Conservation (phyloP, 2,113 vertebrate species). For the Clarias macrocephalus region DNA sequence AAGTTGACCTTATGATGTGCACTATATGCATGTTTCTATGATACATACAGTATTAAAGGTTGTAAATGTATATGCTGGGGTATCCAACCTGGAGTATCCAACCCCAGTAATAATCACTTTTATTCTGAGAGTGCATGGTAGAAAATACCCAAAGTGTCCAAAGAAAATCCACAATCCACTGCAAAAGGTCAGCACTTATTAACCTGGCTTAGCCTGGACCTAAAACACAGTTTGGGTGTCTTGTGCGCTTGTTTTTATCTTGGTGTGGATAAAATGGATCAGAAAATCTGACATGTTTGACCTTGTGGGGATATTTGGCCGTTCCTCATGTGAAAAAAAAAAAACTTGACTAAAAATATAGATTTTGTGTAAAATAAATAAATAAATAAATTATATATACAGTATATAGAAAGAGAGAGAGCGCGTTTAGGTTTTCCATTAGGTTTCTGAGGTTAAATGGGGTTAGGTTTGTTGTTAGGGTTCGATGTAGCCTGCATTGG, state of each 20-base stretch:
- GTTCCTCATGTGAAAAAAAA: not conserved
- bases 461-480: not conserved
- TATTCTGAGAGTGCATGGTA: not conserved
- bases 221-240: not conserved
- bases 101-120: not conserved
- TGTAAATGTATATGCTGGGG: not conserved
- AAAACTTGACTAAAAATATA: not conserved
- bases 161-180: not conserved
- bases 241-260: slow-evolving; percentile 7
- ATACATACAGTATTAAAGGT: not conserved
- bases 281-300: not conserved
- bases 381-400: not conserved
- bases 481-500: not conserved
- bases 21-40: not conserved
- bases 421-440: not conserved
- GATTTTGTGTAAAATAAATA: not conserved
- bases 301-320: not conserved
- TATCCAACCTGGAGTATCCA: not conserved
- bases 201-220: not conserved
- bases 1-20: not conserved
- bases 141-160: not conserved
- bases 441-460: not conserved
- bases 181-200: not conserved
- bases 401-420: not conserved
- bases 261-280: not conserved